Conservation (phyloP, 2,797 vertebrate genomes). For the Eleutherodactylus coqui region DNA sequence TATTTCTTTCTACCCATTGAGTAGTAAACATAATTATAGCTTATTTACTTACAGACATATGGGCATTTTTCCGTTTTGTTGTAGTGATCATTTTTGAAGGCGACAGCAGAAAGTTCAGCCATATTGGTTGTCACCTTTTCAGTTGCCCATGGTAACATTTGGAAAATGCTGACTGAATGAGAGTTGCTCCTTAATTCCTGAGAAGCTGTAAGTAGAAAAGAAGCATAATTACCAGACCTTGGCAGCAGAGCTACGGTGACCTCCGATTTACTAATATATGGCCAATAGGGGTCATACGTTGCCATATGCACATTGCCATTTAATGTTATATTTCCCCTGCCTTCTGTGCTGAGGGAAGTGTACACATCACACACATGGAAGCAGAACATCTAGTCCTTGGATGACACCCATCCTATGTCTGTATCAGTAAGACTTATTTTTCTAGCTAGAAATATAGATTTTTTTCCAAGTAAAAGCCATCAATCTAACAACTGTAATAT, state of each 20-base stretch:
- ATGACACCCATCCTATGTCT: neutral
- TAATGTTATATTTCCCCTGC: neutral
- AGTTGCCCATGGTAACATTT: neutral
- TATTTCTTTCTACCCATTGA: too few species aligned
- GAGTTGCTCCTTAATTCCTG: neutral
- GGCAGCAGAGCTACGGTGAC: neutral
- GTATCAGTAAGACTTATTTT: neutral
- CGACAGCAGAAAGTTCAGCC: too few species aligned
- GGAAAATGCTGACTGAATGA: neutral
- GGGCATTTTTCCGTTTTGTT: neutral
- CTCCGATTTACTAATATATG: neutral
- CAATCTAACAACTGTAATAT: neutral
- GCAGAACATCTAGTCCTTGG: neutral
- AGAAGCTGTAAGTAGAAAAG: neutral
- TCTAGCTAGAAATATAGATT: neutral
- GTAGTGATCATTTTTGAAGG: neutral
- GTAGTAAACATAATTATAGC: too few species aligned
- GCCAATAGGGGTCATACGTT: neutral
- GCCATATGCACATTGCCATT: neutral
- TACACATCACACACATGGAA: neutral
- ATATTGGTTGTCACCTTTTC: neutral
- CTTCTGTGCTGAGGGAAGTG: neutral
- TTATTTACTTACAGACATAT: too few species aligned
- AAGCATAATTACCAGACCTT: neutral
- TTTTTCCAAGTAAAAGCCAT: conserved; percentile 11